phyloP scores from a whole-genome alignment of 2,113 vertebrate species.

The Raja brachyura region DNA sequence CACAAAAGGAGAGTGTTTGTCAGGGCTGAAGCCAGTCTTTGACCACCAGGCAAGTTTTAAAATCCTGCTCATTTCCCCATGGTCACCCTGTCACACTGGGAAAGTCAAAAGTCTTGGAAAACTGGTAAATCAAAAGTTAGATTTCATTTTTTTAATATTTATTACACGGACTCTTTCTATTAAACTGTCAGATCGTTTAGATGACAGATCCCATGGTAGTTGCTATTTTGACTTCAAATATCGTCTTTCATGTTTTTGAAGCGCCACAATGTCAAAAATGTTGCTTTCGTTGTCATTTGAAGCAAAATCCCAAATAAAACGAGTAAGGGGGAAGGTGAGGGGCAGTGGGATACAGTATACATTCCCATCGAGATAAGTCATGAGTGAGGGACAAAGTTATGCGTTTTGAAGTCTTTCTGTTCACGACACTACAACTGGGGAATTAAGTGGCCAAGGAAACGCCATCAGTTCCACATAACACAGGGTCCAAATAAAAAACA shows the following conservation, averaged over 20 bases:
- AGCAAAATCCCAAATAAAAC: not conserved
- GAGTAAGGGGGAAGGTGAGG: not conserved
- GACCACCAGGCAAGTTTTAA: not conserved
- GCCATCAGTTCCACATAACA: too few relatives aligned
- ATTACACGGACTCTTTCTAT: constrained; percentile 25
- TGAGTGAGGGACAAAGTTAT: not conserved
- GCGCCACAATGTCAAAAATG: not conserved
- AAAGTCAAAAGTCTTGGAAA: not conserved
- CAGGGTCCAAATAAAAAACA: too few relatives aligned
- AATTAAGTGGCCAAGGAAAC: not conserved
- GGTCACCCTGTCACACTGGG: constrained; percentile 3
- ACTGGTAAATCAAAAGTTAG: not conserved
- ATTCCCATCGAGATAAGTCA: constrained; percentile 2
- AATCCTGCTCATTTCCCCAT: not conserved
- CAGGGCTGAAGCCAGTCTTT: too few relatives aligned
- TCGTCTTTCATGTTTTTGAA: constrained; percentile 29
- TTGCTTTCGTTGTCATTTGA: constrained; percentile 20
- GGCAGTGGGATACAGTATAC: not conserved
- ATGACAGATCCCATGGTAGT: constrained; percentile 14
- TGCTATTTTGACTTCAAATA: constrained; percentile 32
- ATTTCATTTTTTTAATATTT: constrained; percentile 4
- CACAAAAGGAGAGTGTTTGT: not conserved
- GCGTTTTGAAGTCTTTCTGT: not conserved
- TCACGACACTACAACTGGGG: not conserved
- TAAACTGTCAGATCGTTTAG: constrained; percentile 31